A percentile compares a stretch with the other conserved stretches of the same genome.
phyloP scores from a whole-genome alignment of 1,140 invertebrate genomes.

The Rhagoletis zephyria region DNA sequence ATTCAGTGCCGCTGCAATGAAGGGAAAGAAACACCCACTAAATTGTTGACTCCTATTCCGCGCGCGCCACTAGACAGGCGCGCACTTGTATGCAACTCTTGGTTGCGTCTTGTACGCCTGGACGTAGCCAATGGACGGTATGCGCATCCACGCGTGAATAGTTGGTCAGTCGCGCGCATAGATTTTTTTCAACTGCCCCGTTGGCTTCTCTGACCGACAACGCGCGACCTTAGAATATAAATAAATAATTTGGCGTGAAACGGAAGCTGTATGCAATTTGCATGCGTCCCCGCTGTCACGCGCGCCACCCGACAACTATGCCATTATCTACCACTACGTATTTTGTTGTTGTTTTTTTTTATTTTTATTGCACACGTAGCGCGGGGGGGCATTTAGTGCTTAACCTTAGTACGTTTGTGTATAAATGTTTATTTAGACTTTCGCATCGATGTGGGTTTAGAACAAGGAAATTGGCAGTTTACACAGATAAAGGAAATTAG shows the following conservation, averaged over 20 bases:
- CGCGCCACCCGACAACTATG: background rate
- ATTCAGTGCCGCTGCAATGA: slow-evolving; percentile 8
- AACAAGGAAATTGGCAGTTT: slow-evolving; percentile 24
- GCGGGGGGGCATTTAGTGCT: background rate
- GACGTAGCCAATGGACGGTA: background rate
- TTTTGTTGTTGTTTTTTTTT: background rate
- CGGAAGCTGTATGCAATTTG: slow-evolving; percentile 51
- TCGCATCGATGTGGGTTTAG: background rate
- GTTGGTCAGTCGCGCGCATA: background rate
- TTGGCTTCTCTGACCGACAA: background rate
- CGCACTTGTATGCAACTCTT: background rate
- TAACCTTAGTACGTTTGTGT: background rate
- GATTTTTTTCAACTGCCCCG: background rate
- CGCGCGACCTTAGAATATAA: slow-evolving; percentile 6
- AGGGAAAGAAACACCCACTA: slow-evolving; percentile 1
- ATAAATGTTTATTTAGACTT: background rate
- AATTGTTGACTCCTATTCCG: background rate
- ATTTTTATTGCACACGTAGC: background rate
- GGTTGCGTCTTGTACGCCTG: background rate
- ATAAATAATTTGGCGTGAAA: slow-evolving; percentile 51
- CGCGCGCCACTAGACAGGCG: background rate
- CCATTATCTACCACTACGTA: background rate
- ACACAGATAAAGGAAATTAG: slow-evolving; percentile 36
- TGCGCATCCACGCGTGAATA: background rate
- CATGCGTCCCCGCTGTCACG: background rate